Percentiles rank a stretch among this genome's conserved stretches.
These are phyloP conservation scores for Zeuzera pyrina DNA, from an alignment of 2,888 invertebrate genomes.

Conservation along the genomic window DNA sequence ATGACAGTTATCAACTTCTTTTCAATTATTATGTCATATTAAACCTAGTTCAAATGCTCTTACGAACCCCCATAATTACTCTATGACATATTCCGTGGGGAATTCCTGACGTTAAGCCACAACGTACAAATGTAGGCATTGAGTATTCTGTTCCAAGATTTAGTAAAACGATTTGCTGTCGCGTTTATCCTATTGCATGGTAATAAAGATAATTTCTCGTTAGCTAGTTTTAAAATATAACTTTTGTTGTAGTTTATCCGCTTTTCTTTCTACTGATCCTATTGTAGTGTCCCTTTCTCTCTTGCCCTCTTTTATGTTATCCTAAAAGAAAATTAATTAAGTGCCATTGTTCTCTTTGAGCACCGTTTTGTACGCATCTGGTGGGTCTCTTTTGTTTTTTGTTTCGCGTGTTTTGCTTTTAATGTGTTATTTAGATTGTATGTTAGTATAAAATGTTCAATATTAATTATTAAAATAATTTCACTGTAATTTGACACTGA, in stretches of 20 bases:
- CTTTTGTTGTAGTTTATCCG: conserved; percentile 39
- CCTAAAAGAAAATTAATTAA: conserved; percentile 62
- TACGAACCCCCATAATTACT: conserved; percentile 21
- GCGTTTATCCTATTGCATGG: conserved; percentile 3
- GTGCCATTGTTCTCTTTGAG: conserved; percentile 45
- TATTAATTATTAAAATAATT: no score
- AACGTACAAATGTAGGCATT: conserved; percentile 22
- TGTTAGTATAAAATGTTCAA: no score
- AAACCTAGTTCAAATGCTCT: background rate
- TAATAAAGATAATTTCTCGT: conserved; percentile 17
- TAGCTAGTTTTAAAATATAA: conserved; percentile 20
- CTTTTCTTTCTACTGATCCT: conserved; percentile 38
- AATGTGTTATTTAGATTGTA: no score
- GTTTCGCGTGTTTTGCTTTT: conserved; percentile 4
- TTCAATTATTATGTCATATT: no score
- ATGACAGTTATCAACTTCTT: no score
- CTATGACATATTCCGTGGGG: conserved; percentile 19
- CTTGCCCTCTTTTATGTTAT: conserved; percentile 39
- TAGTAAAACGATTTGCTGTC: conserved; percentile 8
- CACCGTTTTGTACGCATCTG: conserved; percentile 38
- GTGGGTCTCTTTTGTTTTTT: conserved; percentile 14
- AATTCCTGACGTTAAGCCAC: conserved; percentile 31
- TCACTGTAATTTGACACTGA: no score
- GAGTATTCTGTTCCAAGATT: conserved; percentile 11
- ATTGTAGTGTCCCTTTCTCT: conserved; percentile 38